Evolutionary conservation across 2,888 invertebrate genomes (phyloP), one percentile per base, ranked within the genome.

Genomic region (Galerucella calmariensis): DNA sequence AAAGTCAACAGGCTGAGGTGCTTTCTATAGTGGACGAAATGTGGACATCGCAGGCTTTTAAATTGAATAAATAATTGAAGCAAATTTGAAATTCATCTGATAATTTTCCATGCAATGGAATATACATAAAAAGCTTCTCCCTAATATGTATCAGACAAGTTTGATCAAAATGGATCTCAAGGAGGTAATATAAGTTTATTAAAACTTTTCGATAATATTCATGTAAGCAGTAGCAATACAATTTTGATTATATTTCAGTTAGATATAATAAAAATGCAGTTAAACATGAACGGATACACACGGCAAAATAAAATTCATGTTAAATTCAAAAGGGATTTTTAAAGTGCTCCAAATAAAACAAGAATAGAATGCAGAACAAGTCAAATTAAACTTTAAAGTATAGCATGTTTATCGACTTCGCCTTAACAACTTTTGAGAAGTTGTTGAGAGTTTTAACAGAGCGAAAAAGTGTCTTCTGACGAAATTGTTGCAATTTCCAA

Each of bases 351-450:
- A 48, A 67, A 72, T 35, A 51, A 72, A 67, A 58, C 53, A 56
- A 58, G 27, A 67, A 66, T 27, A 67, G 27, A 48, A 67, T 80
- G 80, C 79, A 79, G 78, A 81, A 77, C 78, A 80, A 80, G 67
- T 66, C 61, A 70, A 69, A 74, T 74, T 44, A 74, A 74, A 74
- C 59, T 74, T 69, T 66, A 16, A 44, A 70, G 66, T 41, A 59
- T 62, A 61, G 69, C 73, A 62, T 73, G 73, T 68, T 73, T 68
- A 68, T 48, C 48, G 63, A 68, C 61, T 67, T 68, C 62, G 62
- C 20, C 67, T 51, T 67, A 72, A 67, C 58, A 72, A 44, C 68
- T 48, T 62, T 67, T 62, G 51, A 41, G 48, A 73, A 73, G 67
- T 73, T 68, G 70, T 65, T 53, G 48, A 65, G 53, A 70, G 53